Evolutionary conservation across 2,888 invertebrate genomes (phyloP), one percentile per base, ranked within the genome.

Genomic region (Syrista parreyssii): DNA sequence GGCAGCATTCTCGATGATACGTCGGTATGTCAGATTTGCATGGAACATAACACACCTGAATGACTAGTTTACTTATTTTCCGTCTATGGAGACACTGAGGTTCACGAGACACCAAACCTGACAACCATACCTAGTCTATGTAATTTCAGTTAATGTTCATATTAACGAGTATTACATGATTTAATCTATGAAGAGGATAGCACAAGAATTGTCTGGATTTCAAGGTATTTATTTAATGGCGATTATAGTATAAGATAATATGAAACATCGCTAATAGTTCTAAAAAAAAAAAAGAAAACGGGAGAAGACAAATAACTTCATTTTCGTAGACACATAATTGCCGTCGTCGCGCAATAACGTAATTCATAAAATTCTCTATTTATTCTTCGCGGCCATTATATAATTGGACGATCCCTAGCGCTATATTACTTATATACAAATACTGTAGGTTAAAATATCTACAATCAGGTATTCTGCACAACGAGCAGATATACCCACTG

Each of bases 201-300:
- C 9, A 55, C 23, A 55, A 55, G 9, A 55, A 55, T 55, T 23
- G 9, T 55, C 23, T 23, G 23, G 23, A 55, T 55, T 23, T 55
- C 55, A 55, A 55, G 55, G 55, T 78, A 79, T 85, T 84, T 84
- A 84, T 85, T 84, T 68, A 84, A 80, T 79, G 77, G 78, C 79
- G 79, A 78, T 82, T 83, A 85, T 80, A 80, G 80, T 80, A 79
- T 79, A 78, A 82, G 33, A 80, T 82, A 85, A 84, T 79, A 79
- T 78, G 72, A 77, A 81, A 78, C 73, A 75, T 79, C n/a, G 68
- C 75, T 85, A 77, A 75, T 81, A 30, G 12, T 71, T 32, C 71
- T 71, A 71, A 12, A 71, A 71, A 71, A 69, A 71, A 55, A 23
- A 55, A 6, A 12, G 3, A 36, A 12, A 36, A 36, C 12, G 23